Percentiles rank a stretch among this genome's conserved stretches.
Evolutionary conservation across 1,140 invertebrate species (phyloP).

Genomic region (Zophobas atratus): DNA sequence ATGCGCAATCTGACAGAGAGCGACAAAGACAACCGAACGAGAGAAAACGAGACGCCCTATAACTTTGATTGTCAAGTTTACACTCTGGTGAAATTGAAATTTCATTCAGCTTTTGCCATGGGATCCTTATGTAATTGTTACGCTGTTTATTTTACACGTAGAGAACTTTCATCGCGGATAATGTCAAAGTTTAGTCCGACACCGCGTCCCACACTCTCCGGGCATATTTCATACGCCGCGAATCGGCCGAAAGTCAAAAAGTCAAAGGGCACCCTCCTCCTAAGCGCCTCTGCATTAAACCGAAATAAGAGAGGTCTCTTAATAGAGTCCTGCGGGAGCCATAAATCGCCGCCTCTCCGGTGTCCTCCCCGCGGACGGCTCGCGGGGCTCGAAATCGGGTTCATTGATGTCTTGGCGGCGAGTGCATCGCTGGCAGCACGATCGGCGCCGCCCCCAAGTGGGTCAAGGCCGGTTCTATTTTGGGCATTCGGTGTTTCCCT

Average conservation of each 20-base stretch:
- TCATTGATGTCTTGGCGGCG: not conserved
- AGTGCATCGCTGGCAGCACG: constrained; percentile 10
- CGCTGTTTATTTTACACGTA: constrained; percentile 18
- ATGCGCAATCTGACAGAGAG: constrained; percentile 13
- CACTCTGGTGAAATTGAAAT: constrained; percentile 46
- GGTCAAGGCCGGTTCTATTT: constrained; percentile 56
- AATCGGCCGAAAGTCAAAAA: no score
- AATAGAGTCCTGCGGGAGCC: no score
- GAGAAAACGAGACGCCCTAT: not conserved
- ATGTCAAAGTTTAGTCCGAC: constrained; percentile 21
- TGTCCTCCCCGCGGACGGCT: no score
- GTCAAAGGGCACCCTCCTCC: no score
- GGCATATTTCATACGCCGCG: not conserved
- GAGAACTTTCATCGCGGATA: constrained; percentile 11
- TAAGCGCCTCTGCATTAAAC: no score
- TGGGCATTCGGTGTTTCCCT: constrained; percentile 45
- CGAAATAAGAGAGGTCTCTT: no score
- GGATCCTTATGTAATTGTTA: constrained; percentile 25
- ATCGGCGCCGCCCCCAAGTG: constrained; percentile 5
- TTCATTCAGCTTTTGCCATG: constrained; percentile 35
- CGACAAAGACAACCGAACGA: not conserved
- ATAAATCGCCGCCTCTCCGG: no score
- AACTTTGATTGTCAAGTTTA: constrained; percentile 47
- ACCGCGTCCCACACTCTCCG: not conserved
- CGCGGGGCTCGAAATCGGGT: not conserved